Conservation (phyloP, 2,113 vertebrate species). For the Sorex fumeus region DNA sequence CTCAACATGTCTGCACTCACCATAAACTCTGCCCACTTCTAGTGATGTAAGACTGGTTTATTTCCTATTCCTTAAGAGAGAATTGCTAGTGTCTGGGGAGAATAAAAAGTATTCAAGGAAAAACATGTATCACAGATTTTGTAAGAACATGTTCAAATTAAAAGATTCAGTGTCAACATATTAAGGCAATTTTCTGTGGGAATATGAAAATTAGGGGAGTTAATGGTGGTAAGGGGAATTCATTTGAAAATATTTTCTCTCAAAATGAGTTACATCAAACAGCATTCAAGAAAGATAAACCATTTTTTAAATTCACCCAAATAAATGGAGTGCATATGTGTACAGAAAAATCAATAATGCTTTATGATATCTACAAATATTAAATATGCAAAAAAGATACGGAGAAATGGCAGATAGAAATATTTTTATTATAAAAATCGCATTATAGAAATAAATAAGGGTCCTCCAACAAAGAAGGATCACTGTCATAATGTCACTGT, state of each 20-base stretch:
- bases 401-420: not conserved
- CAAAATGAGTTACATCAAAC: not conserved
- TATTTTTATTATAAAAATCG: not conserved
- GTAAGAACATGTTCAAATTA: not conserved
- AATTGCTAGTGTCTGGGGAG: not conserved
- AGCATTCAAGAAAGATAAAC: constrained; percentile 6
- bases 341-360: not conserved
- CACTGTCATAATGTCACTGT: too few species aligned
- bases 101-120: not conserved
- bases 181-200: not conserved
- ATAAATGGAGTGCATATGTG: not conserved
- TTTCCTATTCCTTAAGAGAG: not conserved
- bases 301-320: not conserved
- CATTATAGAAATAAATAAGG: not conserved
- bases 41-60: not conserved
- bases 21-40: not conserved
- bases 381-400: constrained; percentile 8
- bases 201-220: constrained; percentile 1
- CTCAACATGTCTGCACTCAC: not conserved
- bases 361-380: not conserved
- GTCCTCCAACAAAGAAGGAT: too few species aligned
- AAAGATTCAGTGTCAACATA: not conserved
- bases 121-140: not conserved
- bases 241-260: not conserved
- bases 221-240: not conserved